Base-by-base conservation (phyloP, 92 coral and sea anemone genomes). In the Pocillopora meandrina region DNA sequence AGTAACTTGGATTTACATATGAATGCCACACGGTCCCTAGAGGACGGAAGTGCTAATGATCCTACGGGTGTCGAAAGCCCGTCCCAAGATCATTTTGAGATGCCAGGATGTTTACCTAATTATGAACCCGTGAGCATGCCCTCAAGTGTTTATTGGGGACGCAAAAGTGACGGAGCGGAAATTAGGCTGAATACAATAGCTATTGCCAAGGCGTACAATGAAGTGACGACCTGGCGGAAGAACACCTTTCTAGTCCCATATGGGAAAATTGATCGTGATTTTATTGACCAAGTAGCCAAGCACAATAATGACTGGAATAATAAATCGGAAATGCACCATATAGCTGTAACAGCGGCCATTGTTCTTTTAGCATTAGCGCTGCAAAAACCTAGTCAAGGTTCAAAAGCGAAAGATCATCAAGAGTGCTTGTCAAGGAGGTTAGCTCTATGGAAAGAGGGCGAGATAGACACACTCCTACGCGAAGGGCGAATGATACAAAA, bases 241-340 rank as follows among this genome's bases (percentile, higher is more conserved):
- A 80, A 80, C 61, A 81, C 85, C 56, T 82, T 82, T 66, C 75
- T 71, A 31, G 70, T 71, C 86, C 71, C 86, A 58, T 76, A 76
- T 76, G 81, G 67, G 81, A 76, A 42, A 42, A 42, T 42, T 42
- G 49, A 3, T 42, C 49, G 49, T 42, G 49, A 42, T 42, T 42
- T 42, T 15, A 83, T 83, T 18, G 87, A 74, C 55, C 87, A 83
- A 56, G 2, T 83, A 72, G 55, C 82, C 11, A 59, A 35, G 85
- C 85, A 86, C 81, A 47, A 79, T 31, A 86, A 79, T 47, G 80
- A 86, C 72, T 86, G 85, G 81, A 83, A 83, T 19, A 42, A 42
- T 42, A 42, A 83, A 63, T 65, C 72, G 31, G 71, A 72, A 61
- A 69, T 21, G 76, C 84, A 85, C 71, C 84, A 85, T 26, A 76